Percentiles rank a stretch among this genome's conserved stretches.
Evolutionary conservation across 2,797 vertebrate genomes (phyloP).

Genomic region (Phalanger gymnotis): DNA sequence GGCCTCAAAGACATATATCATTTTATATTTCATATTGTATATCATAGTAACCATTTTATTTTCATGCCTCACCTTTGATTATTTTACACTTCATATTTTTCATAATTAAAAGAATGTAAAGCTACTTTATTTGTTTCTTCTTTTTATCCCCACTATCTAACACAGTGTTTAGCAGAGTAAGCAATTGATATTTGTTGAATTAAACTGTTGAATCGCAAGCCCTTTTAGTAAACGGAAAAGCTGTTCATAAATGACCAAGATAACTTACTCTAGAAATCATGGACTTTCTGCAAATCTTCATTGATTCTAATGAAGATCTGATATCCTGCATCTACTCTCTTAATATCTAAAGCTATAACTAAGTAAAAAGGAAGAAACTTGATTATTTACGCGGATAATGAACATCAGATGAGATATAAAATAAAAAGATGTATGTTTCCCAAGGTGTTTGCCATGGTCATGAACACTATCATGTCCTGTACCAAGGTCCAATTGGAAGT

Average conservation of each 20-base stretch:
- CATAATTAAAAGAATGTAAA: conserved; percentile 38
- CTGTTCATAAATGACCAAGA: conserved; percentile 8
- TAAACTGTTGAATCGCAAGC: background rate
- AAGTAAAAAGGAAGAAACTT: conserved; percentile 27
- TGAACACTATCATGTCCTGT: background rate
- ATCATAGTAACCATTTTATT: conserved; percentile 49
- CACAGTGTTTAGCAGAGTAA: background rate
- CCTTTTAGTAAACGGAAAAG: background rate
- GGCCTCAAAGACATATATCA: conserved; percentile 41
- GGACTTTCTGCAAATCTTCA: conserved; percentile 2
- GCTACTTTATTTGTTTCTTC: background rate
- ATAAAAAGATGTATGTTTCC: background rate
- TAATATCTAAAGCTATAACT: conserved; percentile 37
- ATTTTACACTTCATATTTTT: background rate
- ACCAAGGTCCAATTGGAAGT: background rate
- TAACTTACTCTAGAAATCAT: conserved; percentile 22
- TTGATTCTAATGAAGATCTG: background rate
- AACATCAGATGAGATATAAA: background rate
- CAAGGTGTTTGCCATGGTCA: background rate
- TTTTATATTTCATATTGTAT: conserved; percentile 24
- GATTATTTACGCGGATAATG: background rate
- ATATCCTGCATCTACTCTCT: conserved; percentile 40
- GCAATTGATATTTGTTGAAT: background rate
- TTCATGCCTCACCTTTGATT: background rate
- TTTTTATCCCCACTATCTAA: background rate